Evolutionary conservation across 2,888 invertebrate genomes (phyloP), one percentile per base, ranked within the genome.

Genomic region (Dicyrtomina minuta): DNA sequence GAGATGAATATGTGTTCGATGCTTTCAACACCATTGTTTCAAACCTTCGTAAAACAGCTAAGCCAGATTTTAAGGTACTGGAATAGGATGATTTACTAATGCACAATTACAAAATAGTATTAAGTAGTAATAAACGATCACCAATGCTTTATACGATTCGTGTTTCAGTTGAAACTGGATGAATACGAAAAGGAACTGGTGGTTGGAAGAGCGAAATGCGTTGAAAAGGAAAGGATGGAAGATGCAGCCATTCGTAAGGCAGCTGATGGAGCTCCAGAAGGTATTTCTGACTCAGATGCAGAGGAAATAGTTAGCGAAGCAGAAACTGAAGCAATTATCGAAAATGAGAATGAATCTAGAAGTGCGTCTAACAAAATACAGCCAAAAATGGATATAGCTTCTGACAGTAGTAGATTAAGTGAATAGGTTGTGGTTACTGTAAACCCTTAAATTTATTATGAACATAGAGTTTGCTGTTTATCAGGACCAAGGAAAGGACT

Each of bases 1-100:
- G 65, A 5, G 74, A 76, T 68, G 72, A 73, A 1, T 24, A 56
- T 12, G 76, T 76, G 0, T 72, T 70, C 64, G 68, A 70, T 12
- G 70, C 44, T 1, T 76, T 77, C 39, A 51, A 46, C 8, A 70
- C 72, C 12, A 70, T 77, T 43, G 44, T 75, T 44, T 22, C 64
- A 1, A 51, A 60, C 4, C 58, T 75, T 12, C 60, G 59, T 20
- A 76, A 74, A 44, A 59, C 55, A 2, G 70, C 70, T 27, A 76
- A 74, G 59, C 55, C 72, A 2, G 76, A 76, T 15, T 46, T 74
- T 4, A 73, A 73, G 71, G 76, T 75, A n/a, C n/a, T n/a, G n/a
- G n/a, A n/a, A n/a, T n/a, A n/a, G n/a, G n/a, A n/a, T n/a, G n/a
- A n/a, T n/a, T n/a, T n/a, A n/a, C n/a, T n/a, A n/a, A n/a, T n/a